These are phyloP conservation scores for Sinhomidia bicolor DNA, from an alignment of 2,888 invertebrate genomes.

Conservation along the genomic window DNA sequence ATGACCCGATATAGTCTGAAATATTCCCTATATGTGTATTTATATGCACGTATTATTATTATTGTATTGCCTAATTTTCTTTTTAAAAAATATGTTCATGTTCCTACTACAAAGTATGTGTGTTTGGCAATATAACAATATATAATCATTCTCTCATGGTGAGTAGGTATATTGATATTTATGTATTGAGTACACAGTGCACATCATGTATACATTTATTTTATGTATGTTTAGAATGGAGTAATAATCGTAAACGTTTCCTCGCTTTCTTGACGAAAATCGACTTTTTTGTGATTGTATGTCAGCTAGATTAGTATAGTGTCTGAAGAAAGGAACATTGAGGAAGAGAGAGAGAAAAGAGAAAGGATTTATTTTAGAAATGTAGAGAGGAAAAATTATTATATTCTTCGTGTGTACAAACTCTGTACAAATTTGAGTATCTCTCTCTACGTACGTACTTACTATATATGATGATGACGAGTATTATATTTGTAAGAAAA, in stretches of 20 bases:
- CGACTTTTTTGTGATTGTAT: conserved; percentile 39
- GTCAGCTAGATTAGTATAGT: conserved; percentile 57
- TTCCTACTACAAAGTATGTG: too few relatives aligned
- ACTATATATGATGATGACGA: neutral
- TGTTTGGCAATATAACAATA: conserved; percentile 2
- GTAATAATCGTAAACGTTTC: conserved; percentile 61
- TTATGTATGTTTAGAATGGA: conserved; percentile 16
- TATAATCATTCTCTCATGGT: neutral
- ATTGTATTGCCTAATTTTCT: too few relatives aligned
- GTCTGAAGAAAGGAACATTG: neutral
- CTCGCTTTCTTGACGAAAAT: conserved; percentile 41
- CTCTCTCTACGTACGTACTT: neutral
- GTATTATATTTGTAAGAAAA: conserved; percentile 31
- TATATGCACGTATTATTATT: neutral
- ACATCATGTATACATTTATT: neutral
- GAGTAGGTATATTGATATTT: neutral
- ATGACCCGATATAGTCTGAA: conserved; percentile 44
- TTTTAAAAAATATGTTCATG: too few relatives aligned
- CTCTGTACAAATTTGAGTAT: neutral
- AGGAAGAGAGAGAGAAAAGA: neutral
- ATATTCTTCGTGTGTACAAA: neutral
- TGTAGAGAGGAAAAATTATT: neutral
- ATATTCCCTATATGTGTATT: neutral
- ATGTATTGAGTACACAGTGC: neutral
- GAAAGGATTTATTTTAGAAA: conserved; percentile 18